Evolutionary conservation across 2,113 vertebrate genomes (phyloP), one percentile per base, ranked within the genome.

Genomic region (Jacana jacana): DNA sequence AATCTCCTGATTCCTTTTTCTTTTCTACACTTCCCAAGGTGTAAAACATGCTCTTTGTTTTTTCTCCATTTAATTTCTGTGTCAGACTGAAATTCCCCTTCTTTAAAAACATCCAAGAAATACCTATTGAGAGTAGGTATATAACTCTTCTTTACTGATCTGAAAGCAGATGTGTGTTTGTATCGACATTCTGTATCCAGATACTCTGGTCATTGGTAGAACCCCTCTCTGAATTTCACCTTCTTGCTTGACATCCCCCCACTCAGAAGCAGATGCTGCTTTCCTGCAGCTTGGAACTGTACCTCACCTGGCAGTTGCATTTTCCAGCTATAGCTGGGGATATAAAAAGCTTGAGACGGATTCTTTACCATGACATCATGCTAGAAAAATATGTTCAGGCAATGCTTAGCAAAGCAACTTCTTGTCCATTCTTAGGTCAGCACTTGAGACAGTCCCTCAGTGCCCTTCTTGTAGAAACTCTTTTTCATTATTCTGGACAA

Each of bases 221-320:
- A 13, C 30, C 9, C 6, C 11, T 68, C 35, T 85, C 27, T 58
- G 46, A 70, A 65, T 87, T 77, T 89, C 44, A 42, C 8, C 22
- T 81, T 78, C 65, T 85, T 79, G 31, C 40, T 63, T 88, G 51
- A 49, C 12, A 14, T 63, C 20, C 7, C 86, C n/a, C 14, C 9
- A 17, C 72, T 61, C 70, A 76, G 49, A 87, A 73, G 40, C 17
- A 30, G 42, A 20, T 57, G 17, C 17, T 85, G 5, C 39, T 65
- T 10, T 85, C 37, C 22, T 39, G 20, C n/a, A 91, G 18, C 65
- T 37, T 68, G 42, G 44, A 70, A 51, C 64, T 39, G 31, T 46
- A 42, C 37, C 37, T 77, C n/a, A 22, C 40, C 8, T 77, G 54
- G 35, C 7, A 68, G 8, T 72, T 68, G 5, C 0, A 0, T 46